Evolutionary conservation across 2,888 invertebrate genomes (phyloP), one percentile per base, ranked within the genome.

Genomic region (Drosophila koepferae): DNA sequence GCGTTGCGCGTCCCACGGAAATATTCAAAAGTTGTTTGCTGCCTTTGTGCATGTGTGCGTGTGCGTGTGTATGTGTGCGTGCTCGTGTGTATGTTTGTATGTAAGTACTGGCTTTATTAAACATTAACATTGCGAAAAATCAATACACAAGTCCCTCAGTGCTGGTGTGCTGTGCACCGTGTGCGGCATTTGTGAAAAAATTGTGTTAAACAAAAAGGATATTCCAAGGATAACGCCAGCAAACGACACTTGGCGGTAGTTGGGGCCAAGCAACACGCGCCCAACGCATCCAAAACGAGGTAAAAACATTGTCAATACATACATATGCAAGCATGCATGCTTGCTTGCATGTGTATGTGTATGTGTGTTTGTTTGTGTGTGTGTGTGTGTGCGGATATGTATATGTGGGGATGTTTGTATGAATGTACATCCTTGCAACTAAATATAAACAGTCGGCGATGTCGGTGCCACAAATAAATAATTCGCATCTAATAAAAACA

Each of bases 111-210:
- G 63, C 66, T 77, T 77, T 77, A 79, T 79, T 80, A 80, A 80
- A 80, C 80, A 80, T 75, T 72, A 83, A 74, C 74, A 77, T 81
- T 84, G 75, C 76, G 81, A 72, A 82, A 73, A 79, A 73, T 84
- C 79, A 81, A 78, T 82, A 82, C 46, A 65, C 72, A 63, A 46
- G 75, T 48, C 16, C 51, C n/a, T 60, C 51, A 78, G 12, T 67
- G 56, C 71, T 67, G 63, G 48, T 76, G 63, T 76, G 54, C 51
- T 56, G 68, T 46, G 49, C 59, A 63, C 31, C 60, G 63, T 61
- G 63, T 63, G 41, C 51, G 59, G 28, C 51, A 65, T 54, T 75
- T 61, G 61, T 55, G 49, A 70, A 67, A 80, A 62, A 69, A 62
- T 60, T 62, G 70, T 85, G 60, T 74, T 87, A 74, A 83, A 85